Conservation (phyloP, 2,888 invertebrate genomes). For the Cyrtodaria siliqua region DNA sequence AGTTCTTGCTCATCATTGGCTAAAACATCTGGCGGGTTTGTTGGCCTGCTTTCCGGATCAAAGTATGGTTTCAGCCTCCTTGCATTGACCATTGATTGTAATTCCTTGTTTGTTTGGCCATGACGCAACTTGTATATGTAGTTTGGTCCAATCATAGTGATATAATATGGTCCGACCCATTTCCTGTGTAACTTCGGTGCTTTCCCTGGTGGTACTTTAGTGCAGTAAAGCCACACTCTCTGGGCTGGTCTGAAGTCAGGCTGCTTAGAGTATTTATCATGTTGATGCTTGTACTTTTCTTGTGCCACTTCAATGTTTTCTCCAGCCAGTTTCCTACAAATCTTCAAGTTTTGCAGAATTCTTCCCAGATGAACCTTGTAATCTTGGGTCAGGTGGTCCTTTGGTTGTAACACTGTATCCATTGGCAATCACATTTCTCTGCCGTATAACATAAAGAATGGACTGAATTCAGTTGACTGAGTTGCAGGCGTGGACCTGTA, state of each 20-base stretch:
- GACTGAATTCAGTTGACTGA: constrained; percentile 44
- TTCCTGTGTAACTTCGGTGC: constrained; percentile 5
- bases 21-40: constrained; percentile 29
- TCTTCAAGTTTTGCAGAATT: too few species aligned
- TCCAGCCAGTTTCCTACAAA: constrained; percentile 20
- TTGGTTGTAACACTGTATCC: constrained; percentile 39
- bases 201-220: constrained; percentile 30
- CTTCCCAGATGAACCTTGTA: constrained; percentile 8
- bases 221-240: too few species aligned
- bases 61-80: constrained; percentile 34
- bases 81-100: constrained; percentile 24
- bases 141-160: constrained; percentile 18
- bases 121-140: constrained; percentile 32
- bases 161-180: constrained; percentile 51
- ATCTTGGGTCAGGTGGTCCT: constrained; percentile 11
- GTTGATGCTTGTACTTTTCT: constrained; percentile 37
- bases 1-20: constrained; percentile 10
- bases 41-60: constrained; percentile 37
- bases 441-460: constrained; percentile 46
- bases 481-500: constrained; percentile 54
- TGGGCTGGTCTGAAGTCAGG: constrained; percentile 36
- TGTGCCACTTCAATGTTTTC: constrained; percentile 31
- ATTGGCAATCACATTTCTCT: constrained; percentile 46
- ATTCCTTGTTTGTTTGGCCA: constrained; percentile 13
- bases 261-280: constrained; percentile 39